Conservation (phyloP, 30 jellyfish, hydroid and myxozoan species). For the Catostylus mosaicus region DNA sequence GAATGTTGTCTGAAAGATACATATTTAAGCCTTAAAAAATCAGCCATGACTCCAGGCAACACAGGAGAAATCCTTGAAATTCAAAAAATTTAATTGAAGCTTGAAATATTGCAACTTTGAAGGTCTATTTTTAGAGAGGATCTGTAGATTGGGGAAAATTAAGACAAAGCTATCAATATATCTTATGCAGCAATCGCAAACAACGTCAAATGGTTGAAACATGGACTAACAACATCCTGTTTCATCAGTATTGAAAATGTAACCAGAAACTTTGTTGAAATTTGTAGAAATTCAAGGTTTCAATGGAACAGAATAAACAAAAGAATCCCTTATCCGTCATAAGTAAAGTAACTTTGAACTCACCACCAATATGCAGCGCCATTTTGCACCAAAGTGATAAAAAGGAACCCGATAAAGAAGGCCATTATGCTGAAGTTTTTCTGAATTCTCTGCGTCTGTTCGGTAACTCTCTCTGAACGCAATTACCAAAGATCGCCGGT, state of each 20-base stretch:
- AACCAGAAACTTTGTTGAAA: no score
- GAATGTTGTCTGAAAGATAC: neutral
- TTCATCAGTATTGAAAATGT: no score
- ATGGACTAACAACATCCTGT: no score
- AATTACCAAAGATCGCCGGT: conserved; percentile 40
- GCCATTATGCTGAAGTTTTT: conserved; percentile 24
- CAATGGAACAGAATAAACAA: no score
- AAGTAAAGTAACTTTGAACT: conserved; percentile 15
- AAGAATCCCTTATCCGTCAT: no score
- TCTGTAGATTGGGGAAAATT: no score
- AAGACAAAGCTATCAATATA: no score
- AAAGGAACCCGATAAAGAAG: neutral
- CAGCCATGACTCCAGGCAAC: neutral
- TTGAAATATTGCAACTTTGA: no score
- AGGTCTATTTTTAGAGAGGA: no score
- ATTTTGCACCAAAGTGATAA: conserved; percentile 19
- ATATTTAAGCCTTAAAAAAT: neutral
- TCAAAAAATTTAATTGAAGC: neutral
- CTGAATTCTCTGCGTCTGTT: neutral
- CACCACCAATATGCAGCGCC: conserved; percentile 69
- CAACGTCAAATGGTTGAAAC: no score
- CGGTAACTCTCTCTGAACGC: neutral
- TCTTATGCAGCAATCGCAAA: no score
- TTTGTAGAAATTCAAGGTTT: no score
- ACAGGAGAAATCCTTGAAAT: neutral